Evolutionary conservation across 2,797 vertebrate genomes (phyloP), one percentile per base, ranked within the genome.

Genomic region (Ctenochaetus hawaiiensis): DNA sequence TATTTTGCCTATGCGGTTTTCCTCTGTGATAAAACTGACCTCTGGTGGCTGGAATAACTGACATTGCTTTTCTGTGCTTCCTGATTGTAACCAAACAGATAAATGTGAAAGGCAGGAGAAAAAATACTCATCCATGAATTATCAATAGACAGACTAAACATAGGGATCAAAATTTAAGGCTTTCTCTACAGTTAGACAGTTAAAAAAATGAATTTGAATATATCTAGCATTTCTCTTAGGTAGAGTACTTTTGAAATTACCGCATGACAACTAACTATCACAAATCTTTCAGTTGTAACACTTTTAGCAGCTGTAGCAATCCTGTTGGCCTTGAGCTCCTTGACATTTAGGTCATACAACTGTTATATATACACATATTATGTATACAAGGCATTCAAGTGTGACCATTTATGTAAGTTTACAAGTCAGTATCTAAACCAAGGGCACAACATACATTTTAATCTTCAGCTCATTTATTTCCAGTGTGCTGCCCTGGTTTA

Each of bases 21-120:
- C n/a, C 11, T 16, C 12, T 30, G 16, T 48, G 63, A 70, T 49
- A 58, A 68, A 73, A 23, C 49, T 64, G 37, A 67, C 41, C 16
- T 53, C 26, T 81, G 56, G n/a, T 81, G 66, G 66, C 53, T 37
- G 60, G 23, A 79, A 54, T 68, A 14, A 22, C 10, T 56, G n/a
- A 6, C 26, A 45, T 75, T 37, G n/a, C 23, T 58, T 61, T 4
- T 59, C 17, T 72, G 61, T 54, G 67, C 54, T 16, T 14, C 43
- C 78, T 75, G 17, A 23, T 54, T 67, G 0, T 75, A 52, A 66
- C 2, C 26, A 58, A 67, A 60, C 44, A 57, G 16, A 53, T 34
- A 2, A 53, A 6, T 67, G 17, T 58, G 37, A 18, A n/a, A 52
- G 7, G 14, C 7, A 1, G 6, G 14, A 47, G 12, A 37, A 4